Percentiles rank a stretch among this genome's conserved stretches.
phyloP scores from a whole-genome alignment of 2,888 invertebrate species.

The Melangyna quadrimaculata region DNA sequence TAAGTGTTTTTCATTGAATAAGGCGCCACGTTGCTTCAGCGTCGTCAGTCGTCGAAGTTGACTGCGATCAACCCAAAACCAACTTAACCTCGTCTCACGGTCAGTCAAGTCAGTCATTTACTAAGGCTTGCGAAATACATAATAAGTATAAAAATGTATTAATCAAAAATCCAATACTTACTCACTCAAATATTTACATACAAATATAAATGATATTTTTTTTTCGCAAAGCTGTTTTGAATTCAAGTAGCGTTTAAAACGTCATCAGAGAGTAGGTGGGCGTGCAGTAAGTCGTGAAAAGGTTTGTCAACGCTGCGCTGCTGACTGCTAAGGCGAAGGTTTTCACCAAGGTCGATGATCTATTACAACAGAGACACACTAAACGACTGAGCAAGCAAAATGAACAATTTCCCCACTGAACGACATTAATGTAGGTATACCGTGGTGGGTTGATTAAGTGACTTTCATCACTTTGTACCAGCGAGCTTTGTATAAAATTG shows the following conservation, averaged over 20 bases:
- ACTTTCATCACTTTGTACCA: conserved; percentile 41
- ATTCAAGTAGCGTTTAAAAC: conserved; percentile 25
- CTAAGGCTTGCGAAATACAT: conserved; percentile 54
- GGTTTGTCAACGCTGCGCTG: not conserved
- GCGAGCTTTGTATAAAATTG: not conserved
- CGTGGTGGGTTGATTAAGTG: not conserved
- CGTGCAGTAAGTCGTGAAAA: conserved; percentile 44
- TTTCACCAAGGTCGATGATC: conserved; percentile 70
- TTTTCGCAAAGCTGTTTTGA: conserved; percentile 45
- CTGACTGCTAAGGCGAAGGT: conserved; percentile 66
- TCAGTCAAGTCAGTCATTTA: conserved; percentile 3
- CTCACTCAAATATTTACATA: too few relatives aligned
- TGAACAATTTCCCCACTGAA: conserved; percentile 43
- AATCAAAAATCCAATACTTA: conserved; percentile 25
- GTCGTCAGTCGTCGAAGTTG: not conserved
- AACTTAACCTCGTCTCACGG: conserved; percentile 58
- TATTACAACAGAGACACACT: conserved; percentile 53
- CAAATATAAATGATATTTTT: too few relatives aligned
- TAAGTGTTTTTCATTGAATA: conserved; percentile 49
- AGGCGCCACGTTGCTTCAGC: not conserved
- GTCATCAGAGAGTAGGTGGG: conserved; percentile 37
- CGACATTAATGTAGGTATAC: conserved; percentile 23
- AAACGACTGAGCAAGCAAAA: conserved; percentile 32
- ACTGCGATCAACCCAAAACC: conserved; percentile 53
- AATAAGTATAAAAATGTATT: conserved; percentile 29